Conservation (phyloP, 2,113 vertebrate genomes). For the Hoplias malabaricus region DNA sequence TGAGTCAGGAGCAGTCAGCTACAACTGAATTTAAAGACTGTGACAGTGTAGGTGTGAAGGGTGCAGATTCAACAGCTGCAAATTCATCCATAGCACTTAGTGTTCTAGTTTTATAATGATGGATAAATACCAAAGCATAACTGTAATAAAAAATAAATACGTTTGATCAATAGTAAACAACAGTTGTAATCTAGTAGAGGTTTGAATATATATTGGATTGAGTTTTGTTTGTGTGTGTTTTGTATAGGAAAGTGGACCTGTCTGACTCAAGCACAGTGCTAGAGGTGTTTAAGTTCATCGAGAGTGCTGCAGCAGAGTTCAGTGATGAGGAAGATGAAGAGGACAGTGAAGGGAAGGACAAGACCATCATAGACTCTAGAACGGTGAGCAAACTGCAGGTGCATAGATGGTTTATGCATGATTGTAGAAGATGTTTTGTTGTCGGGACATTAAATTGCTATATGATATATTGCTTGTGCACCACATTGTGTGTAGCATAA, state of each 20-base stretch:
- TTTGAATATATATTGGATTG: neutral
- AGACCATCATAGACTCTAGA: slow-evolving; percentile 83
- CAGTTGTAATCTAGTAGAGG: too few species aligned
- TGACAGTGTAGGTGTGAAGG: neutral
- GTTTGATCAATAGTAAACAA: too few species aligned
- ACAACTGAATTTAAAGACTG: neutral
- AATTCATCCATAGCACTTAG: too few species aligned
- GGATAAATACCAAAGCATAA: too few species aligned
- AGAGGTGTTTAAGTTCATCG: slow-evolving; percentile 92
- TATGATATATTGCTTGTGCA: neutral
- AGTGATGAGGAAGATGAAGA: slow-evolving; percentile 97
- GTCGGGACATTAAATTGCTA: too few species aligned
- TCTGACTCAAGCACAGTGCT: slow-evolving; percentile 86
- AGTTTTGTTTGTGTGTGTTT: neutral
- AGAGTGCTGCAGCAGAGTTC: slow-evolving; percentile 88
- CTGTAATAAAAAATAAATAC: too few species aligned
- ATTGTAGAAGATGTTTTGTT: too few species aligned
- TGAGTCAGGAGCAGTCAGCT: slow-evolving; percentile 57
- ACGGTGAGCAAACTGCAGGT: slow-evolving; percentile 79
- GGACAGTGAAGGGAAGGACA: slow-evolving; percentile 86
- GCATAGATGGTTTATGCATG: neutral
- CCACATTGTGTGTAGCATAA: too few species aligned
- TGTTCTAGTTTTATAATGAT: too few species aligned
- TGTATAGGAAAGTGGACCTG: slow-evolving; percentile 82
- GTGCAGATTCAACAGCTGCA: too few species aligned